These are phyloP conservation scores for Ridgeia piscesae DNA, from an alignment of 1,140 invertebrate species.

Conservation along the genomic window DNA sequence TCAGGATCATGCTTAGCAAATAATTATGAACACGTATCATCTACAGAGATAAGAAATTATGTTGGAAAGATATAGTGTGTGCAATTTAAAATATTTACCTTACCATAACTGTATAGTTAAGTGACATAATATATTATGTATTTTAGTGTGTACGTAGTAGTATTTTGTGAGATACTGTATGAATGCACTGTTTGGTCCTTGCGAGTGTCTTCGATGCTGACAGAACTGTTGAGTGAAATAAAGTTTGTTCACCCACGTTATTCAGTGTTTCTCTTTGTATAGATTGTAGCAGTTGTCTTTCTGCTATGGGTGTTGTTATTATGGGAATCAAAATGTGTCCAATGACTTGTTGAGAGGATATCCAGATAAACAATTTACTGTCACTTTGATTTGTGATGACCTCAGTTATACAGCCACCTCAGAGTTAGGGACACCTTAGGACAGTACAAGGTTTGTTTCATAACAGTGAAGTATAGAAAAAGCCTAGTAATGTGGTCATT, in stretches of 20 bases:
- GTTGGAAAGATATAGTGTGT: not conserved
- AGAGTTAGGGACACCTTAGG: too few relatives aligned
- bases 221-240: not conserved
- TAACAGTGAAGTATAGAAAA: too few relatives aligned
- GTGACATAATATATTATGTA: not conserved
- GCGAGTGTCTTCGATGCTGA: not conserved
- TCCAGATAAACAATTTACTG: too few relatives aligned
- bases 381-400: too few relatives aligned
- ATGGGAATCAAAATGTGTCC: too few relatives aligned
- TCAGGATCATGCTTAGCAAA: not conserved
- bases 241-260: not conserved
- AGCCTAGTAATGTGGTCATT: too few relatives aligned
- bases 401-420: too few relatives aligned
- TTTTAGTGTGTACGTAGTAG: not conserved
- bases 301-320: too few relatives aligned
- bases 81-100: not conserved
- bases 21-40: not conserved
- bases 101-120: not conserved
- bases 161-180: not conserved
- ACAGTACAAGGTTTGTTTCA: too few relatives aligned
- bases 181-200: not conserved
- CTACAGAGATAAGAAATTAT: not conserved
- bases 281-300: not conserved
- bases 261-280: not conserved
- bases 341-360: too few relatives aligned